Base-by-base conservation (phyloP, 23 tunicate genomes). In the Trididemnum nubilum region DNA sequence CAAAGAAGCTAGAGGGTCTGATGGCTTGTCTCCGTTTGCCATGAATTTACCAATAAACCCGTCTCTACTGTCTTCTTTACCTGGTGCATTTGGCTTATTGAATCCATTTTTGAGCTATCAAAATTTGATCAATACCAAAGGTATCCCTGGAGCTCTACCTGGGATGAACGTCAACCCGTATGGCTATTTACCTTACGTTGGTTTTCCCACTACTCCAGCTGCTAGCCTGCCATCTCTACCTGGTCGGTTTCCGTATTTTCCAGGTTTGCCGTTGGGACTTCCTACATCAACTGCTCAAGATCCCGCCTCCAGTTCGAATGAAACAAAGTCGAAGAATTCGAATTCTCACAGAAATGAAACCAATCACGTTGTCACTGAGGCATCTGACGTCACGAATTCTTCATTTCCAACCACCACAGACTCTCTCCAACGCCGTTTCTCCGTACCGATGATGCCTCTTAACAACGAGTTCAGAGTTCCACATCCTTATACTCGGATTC, bases 361-460 rank as follows among this genome's bases (percentile, higher is more conserved):
- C 54, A 9, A 44, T 7, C 54, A 9, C 9, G 54, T 15, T 15
- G 15, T 7, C 9, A 44, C 54, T 7, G 15, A 9, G 9, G 15
- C 54, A 9, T 44, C 54, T 15, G 54, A 44, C 54, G 54, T 44
- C 15, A 44, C 81, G 0, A 73, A 83, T 34, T 33, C 35, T 12
- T 28, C 71, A 22, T 36, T n/a, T 34, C n/a, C n/a, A n/a, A 27
- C 76, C 21, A 78, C 70, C 51, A 36, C 86, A 29, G 86, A 82
- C 27, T n/a, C 59, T 27, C 1, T 73, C 19, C 25, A 60, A 25
- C 44, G 87, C 25, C 66, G 87, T 2, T 33, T 83, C 31, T 83
- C 87, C 7, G 81, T 75, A n/a, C 87, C 87, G 23, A 5, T 83
- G 25, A 60, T 83, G 0, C 31, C 81, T 34, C 49, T 73, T 15